Conservation (phyloP, 2,113 vertebrate genomes). For the Pachyramphus minor region DNA sequence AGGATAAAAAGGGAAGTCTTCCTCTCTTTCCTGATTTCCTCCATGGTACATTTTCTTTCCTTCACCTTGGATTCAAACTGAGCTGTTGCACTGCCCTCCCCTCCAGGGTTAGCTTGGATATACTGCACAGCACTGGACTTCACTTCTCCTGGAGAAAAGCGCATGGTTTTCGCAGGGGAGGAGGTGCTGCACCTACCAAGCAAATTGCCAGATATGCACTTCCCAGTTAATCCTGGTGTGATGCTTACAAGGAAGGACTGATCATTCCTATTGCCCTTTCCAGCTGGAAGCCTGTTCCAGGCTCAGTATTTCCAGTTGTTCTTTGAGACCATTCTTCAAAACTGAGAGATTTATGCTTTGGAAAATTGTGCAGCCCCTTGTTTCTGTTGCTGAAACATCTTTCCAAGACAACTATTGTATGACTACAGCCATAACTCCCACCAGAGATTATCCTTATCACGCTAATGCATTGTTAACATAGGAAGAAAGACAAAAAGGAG, state of each 20-base stretch:
- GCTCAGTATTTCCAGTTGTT: not conserved
- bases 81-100: not conserved
- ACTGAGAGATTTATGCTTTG: not conserved
- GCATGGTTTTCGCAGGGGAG: fast-evolving
- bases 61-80: not conserved
- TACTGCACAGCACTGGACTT: not conserved
- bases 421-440: not conserved
- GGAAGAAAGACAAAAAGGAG: not conserved
- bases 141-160: not conserved
- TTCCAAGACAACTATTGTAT: not conserved
- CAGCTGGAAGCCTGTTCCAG: not conserved
- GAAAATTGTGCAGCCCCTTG: not conserved
- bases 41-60: not conserved
- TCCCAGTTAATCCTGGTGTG: not conserved
- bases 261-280: not conserved
- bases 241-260: not conserved
- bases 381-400: not conserved
- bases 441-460: not conserved
- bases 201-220: not conserved
- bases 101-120: not conserved
- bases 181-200: fast-evolving
- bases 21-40: not conserved
- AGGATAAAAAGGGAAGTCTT: not conserved
- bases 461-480: not conserved
- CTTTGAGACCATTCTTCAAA: not conserved